Evolutionary conservation across 2,113 vertebrate species (phyloP).

Genomic region (Opisthocomus hoazin): DNA sequence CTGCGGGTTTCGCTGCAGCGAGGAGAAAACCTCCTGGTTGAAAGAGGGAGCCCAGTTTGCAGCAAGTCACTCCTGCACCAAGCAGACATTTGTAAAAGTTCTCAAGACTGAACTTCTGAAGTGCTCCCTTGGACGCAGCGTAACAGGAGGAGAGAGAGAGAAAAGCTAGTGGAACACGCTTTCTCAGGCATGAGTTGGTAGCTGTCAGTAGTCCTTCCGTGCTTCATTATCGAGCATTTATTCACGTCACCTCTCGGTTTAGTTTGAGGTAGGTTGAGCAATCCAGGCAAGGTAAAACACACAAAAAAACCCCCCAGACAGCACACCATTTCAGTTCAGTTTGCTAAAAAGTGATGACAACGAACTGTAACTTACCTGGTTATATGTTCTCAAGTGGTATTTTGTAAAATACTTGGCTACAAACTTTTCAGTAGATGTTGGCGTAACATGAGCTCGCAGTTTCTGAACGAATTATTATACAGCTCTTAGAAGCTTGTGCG

Average conservation of each 20-base stretch:
- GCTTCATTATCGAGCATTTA: neutral
- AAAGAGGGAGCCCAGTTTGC: neutral
- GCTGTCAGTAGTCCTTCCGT: neutral
- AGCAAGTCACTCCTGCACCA: too few relatives aligned
- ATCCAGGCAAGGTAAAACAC: neutral
- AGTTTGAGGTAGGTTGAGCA: neutral
- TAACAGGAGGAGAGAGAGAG: neutral
- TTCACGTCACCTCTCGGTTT: neutral
- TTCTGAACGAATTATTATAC: neutral
- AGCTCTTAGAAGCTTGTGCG: neutral
- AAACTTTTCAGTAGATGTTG: neutral
- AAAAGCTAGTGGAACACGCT: neutral
- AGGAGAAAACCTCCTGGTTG: neutral
- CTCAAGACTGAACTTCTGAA: neutral
- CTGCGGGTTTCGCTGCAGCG: neutral
- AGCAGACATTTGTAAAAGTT: neutral
- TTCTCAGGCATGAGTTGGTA: neutral
- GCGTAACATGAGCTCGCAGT: neutral
- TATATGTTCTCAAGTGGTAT: too few relatives aligned
- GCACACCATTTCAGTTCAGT: neutral
- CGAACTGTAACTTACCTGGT: neutral
- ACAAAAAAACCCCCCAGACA: neutral
- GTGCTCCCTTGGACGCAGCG: accelerated
- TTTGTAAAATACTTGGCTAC: neutral
- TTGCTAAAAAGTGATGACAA: neutral